Evolutionary conservation across 2,888 invertebrate genomes (phyloP).

Genomic region (Drosophila nr. perissopoda): DNA sequence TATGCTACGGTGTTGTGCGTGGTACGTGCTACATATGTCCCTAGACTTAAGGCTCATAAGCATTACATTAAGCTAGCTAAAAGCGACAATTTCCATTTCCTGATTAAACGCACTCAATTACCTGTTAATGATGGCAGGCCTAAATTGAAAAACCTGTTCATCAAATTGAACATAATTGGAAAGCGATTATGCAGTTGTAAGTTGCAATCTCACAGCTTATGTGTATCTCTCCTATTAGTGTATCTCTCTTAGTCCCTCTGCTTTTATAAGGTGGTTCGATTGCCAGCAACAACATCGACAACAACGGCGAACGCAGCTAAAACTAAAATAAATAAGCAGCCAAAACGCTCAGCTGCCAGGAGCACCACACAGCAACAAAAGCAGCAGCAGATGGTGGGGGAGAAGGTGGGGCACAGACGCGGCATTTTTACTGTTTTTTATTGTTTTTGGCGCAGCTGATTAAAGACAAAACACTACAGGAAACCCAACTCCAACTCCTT

Average conservation of each 20-base stretch:
- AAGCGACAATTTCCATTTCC: constrained; percentile 61
- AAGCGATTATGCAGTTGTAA: constrained; percentile 76
- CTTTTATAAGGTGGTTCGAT: not conserved
- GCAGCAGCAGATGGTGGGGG: not conserved
- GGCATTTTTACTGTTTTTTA: constrained; percentile 39
- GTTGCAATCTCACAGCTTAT: constrained; percentile 14
- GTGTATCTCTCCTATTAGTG: not conserved
- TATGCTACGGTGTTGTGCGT: constrained; percentile 49
- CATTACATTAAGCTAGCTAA: not conserved
- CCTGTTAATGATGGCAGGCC: constrained; percentile 49
- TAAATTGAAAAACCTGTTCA: constrained; percentile 71
- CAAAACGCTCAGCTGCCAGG: constrained; percentile 16
- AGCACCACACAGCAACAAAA: constrained; percentile 5
- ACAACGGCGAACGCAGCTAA: constrained; percentile 12
- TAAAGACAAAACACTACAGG: constrained; percentile 67
- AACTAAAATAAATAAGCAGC: constrained; percentile 39
- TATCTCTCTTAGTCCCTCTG: constrained; percentile 2
- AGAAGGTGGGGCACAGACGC: constrained; percentile 14
- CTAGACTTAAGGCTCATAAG: constrained; percentile 11
- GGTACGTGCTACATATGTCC: constrained; percentile 7
- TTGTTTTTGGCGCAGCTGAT: constrained; percentile 56
- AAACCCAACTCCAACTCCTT: constrained; percentile 72
- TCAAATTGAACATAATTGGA: constrained; percentile 67
- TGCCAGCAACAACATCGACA: constrained; percentile 16
- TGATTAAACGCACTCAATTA: constrained; percentile 76